Evolutionary conservation across 2,797 vertebrate genomes (phyloP), one percentile per base, ranked within the genome.

Genomic region (Ciconia nigra): DNA sequence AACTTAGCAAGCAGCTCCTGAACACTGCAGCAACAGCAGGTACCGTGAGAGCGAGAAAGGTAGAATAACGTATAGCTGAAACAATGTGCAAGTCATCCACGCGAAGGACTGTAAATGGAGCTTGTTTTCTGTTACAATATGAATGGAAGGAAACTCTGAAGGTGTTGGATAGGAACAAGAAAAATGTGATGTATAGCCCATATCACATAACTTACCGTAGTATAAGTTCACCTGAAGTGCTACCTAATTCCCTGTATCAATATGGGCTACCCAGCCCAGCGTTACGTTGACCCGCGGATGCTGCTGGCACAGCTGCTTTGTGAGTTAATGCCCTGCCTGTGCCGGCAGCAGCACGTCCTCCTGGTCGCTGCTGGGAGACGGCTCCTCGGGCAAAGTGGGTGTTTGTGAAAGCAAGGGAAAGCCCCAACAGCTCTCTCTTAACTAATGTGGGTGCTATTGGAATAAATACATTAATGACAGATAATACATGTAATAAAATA

Each of bases 171-270:
- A 21, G 58, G 44, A 78, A 28, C 14, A 24, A 71, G 61, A 33
- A 73, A 83, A 79, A 44, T 15, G 25, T 24, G 66, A 49, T 29
- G 31, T n/a, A 5, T 37, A 26, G n/a, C 6, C 4, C 14, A 2
- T 24, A 15, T 41, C 5, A 1, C 26, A 11, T 44, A 52, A 55
- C 22, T 29, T 37, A 4, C 44, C 18, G 1, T 15, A 7, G 4
- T 10, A 2, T 4, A 18, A 39, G 24, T 33, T 77, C 25, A 4
- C 31, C 26, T 37, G 59, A 17, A 29, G 49, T 3, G 54, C 44
- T 41, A 2, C 7, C 6, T 13, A 12, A 21, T 42, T 49, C 51
- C n/a, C 13, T 3, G 0, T n/a, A 7, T 49, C 41, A 9, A 2
- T 31, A 13, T 1, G 65, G 54, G 10, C 52, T 14, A 0, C 12